Conservation (phyloP, 2,113 vertebrate genomes). For the Eleginops maclovinus region DNA sequence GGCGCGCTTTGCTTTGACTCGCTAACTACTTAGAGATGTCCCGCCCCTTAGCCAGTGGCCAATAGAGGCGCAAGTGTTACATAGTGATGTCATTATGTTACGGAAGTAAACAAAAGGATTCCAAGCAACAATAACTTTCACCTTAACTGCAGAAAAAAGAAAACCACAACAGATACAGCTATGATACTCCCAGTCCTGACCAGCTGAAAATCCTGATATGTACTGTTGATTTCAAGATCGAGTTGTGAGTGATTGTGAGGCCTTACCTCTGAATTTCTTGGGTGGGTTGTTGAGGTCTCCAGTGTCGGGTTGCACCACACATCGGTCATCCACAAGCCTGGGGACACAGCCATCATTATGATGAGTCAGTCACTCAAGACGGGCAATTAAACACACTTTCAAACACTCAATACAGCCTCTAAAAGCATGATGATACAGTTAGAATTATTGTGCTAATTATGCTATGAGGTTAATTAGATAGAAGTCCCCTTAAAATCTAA, state of each 20-base stretch:
- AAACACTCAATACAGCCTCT: neutral
- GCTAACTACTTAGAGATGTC: no score
- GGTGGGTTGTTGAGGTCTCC: conserved; percentile 98
- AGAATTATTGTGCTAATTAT: no score
- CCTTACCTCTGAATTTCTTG: conserved; percentile 98
- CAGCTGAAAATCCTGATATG: no score
- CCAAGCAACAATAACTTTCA: neutral
- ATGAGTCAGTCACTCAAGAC: conserved; percentile 1
- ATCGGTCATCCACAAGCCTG: conserved; percentile 97
- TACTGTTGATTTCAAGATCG: neutral
- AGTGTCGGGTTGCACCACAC: conserved; percentile 97
- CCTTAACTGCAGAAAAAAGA: neutral
- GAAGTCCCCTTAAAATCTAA: no score
- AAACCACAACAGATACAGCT: neutral
- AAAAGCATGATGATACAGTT: no score
- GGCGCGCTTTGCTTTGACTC: no score
- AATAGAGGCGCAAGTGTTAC: no score
- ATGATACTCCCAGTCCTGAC: neutral
- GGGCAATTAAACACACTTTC: neutral
- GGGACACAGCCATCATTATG: conserved; percentile 53
- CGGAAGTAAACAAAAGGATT: neutral
- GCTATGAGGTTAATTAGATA: no score
- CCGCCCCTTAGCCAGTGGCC: no score
- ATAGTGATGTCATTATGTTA: no score
- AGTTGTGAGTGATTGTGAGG: neutral